Percentiles rank a stretch among this genome's conserved stretches.
Evolutionary conservation across 2,797 vertebrate genomes (phyloP).

Genomic region (Anas bahamensis): DNA sequence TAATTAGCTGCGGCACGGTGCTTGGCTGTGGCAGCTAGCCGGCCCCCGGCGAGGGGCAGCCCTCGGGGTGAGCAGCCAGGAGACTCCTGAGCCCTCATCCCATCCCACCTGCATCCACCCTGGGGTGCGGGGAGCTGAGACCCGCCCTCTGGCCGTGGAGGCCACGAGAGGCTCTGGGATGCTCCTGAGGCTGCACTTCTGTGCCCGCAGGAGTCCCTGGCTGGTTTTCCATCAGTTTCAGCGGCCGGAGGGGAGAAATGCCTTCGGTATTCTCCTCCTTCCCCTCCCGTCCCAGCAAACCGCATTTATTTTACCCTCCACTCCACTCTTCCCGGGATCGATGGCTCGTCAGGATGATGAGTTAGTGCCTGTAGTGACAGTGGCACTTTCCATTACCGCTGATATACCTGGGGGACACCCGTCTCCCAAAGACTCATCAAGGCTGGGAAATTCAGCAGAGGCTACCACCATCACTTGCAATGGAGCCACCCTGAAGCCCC

Average conservation of each 20-base stretch:
- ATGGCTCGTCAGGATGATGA: conserved; percentile 62
- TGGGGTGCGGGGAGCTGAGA: rapidly evolving
- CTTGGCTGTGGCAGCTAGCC: neutral
- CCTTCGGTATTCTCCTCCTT: conserved; percentile 17
- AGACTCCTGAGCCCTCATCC: rapidly evolving
- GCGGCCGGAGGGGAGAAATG: neutral
- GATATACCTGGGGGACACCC: conserved; percentile 49
- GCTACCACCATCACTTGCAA: conserved; percentile 1
- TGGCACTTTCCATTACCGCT: conserved; percentile 68
- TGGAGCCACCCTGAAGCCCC: neutral
- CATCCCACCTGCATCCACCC: rapidly evolving
- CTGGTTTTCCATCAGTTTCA: neutral
- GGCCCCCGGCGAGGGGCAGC: neutral
- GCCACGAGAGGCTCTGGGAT: neutral
- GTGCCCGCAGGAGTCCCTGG: neutral
- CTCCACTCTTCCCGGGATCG: conserved; percentile 15
- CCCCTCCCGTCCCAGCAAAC: neutral
- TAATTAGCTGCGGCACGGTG: conserved; percentile 39
- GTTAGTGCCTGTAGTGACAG: conserved; percentile 58
- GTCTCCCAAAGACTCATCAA: conserved; percentile 57
- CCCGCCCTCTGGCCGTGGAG: neutral
- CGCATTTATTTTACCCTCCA: conserved; percentile 39
- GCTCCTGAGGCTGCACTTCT: neutral
- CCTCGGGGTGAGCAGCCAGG: rapidly evolving
- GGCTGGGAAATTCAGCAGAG: conserved; percentile 43